Evolutionary conservation across 2,888 invertebrate species (phyloP).

Genomic region (Drosophila formosana): DNA sequence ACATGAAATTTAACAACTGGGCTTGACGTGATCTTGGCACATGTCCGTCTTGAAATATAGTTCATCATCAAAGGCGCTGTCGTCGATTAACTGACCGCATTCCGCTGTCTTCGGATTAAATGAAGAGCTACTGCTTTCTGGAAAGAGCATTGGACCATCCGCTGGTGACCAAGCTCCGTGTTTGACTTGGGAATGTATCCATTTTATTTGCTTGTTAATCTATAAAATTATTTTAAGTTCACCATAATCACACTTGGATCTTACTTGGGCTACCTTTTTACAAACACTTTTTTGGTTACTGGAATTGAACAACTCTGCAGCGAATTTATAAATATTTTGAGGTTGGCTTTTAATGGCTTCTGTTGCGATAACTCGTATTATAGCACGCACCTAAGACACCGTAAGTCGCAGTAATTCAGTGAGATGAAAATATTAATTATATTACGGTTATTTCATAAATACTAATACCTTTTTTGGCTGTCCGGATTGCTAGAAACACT

Average conservation of each 20-base stretch:
- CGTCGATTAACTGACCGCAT: slow-evolving; percentile 16
- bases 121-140: slow-evolving; percentile 19
- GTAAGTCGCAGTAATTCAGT: not conserved
- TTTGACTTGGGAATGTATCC: slow-evolving; percentile 46
- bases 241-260: not conserved
- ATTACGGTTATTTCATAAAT: not conserved
- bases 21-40: slow-evolving; percentile 52
- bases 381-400: slow-evolving; percentile 45
- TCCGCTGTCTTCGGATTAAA: not conserved
- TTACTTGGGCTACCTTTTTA: slow-evolving; percentile 24
- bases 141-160: slow-evolving; percentile 40
- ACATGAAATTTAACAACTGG: slow-evolving; percentile 42
- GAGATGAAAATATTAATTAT: not conserved
- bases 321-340: slow-evolving; percentile 37
- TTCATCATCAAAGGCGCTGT: not conserved
- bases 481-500: too few relatives aligned
- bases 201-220: slow-evolving; percentile 62
- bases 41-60: not conserved
- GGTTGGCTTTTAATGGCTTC: slow-evolving; percentile 41
- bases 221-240: slow-evolving; percentile 7
- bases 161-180: slow-evolving; percentile 37
- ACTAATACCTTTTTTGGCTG: too few relatives aligned
- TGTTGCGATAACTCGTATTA: slow-evolving; percentile 56
- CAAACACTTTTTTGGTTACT: slow-evolving; percentile 23
- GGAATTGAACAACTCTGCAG: slow-evolving; percentile 38